Evolutionary conservation across 2,888 invertebrate genomes (phyloP).

Genomic region (Strigamia crassipes): DNA sequence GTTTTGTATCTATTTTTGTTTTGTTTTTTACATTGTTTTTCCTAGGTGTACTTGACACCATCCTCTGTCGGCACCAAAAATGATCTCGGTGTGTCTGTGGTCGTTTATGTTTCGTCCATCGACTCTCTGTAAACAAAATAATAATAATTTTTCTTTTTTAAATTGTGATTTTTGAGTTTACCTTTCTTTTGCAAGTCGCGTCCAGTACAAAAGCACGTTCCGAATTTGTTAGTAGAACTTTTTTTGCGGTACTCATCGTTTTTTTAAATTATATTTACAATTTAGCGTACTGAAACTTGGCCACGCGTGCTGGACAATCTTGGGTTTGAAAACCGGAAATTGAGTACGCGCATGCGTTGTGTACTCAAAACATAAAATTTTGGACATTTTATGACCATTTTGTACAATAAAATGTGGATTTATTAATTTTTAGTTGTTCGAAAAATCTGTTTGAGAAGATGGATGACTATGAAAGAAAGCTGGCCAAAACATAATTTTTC

Average conservation of each 20-base stretch:
- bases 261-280: not conserved
- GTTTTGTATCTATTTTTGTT: not conserved
- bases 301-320: too few species aligned
- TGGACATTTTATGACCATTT: too few species aligned
- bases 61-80: conserved; percentile 83
- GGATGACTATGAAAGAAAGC: too few species aligned
- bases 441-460: too few species aligned
- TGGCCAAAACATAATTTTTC: too few species aligned
- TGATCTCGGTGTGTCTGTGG: conserved; percentile 71
- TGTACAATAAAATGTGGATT: too few species aligned
- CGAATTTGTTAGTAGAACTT: not conserved
- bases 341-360: not conserved
- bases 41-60: conserved; percentile 77
- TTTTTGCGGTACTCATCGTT: not conserved
- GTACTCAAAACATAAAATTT: too few species aligned
- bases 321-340: too few species aligned
- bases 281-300: not conserved
- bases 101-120: conserved; percentile 79
- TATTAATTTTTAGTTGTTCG: too few species aligned
- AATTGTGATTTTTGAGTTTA: too few species aligned
- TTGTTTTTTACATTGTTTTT: conserved; percentile 69
- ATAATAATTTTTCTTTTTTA: too few species aligned
- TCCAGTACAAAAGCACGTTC: not conserved
- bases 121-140: conserved; percentile 73
- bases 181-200: not conserved